phyloP scores from a whole-genome alignment of 1,140 invertebrate species.

The Acromyrmex heyeri region DNA sequence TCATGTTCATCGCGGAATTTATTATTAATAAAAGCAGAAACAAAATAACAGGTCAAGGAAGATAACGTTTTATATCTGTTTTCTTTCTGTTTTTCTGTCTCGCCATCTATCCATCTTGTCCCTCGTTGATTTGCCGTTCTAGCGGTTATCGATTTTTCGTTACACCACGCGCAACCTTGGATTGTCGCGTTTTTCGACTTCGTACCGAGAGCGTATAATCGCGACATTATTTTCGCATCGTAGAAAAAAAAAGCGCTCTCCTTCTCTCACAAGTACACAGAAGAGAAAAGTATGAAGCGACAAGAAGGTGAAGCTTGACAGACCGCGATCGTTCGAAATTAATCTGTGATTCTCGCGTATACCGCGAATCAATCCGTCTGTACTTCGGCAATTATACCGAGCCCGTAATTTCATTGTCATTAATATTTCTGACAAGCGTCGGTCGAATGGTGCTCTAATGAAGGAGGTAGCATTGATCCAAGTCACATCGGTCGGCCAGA shows the following conservation, averaged over 20 bases:
- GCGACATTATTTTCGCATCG: constrained; percentile 23
- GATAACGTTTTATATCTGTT: background rate
- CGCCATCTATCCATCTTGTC: background rate
- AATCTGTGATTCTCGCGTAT: background rate
- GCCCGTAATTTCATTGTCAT: constrained; percentile 49
- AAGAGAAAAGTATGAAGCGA: background rate
- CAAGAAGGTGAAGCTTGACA: background rate
- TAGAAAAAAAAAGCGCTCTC: background rate
- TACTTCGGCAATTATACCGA: constrained; percentile 22
- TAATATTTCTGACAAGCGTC: constrained; percentile 69
- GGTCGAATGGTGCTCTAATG: constrained; percentile 68
- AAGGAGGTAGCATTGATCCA: constrained; percentile 67
- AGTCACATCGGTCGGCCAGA: constrained; percentile 42
- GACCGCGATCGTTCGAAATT: background rate
- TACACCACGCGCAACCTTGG: constrained; percentile 66
- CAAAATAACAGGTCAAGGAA: no score
- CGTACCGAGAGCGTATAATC: background rate
- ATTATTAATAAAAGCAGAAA: background rate
- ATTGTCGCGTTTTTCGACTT: constrained; percentile 55
- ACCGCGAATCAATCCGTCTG: background rate
- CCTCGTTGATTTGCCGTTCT: background rate
- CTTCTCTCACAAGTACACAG: background rate
- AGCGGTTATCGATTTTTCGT: constrained; percentile 67
- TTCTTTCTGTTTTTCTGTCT: background rate
- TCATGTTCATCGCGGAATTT: background rate